These are phyloP conservation scores for Syngnathus rostellatus DNA, from an alignment of 2,797 vertebrate species.

Conservation along the genomic window DNA sequence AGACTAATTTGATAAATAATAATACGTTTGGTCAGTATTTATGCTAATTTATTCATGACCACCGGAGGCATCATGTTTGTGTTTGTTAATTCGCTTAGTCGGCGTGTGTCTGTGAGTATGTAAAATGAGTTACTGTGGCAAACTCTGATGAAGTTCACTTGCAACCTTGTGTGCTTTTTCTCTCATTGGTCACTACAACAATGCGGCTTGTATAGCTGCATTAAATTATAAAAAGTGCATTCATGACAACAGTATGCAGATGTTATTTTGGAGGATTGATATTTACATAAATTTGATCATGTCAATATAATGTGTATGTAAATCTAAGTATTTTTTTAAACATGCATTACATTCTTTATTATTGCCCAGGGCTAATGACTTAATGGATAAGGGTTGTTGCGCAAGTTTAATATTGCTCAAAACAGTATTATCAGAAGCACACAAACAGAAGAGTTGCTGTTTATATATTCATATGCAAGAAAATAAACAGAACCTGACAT, in stretches of 20 bases:
- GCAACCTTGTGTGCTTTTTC: background rate
- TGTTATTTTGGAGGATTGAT: background rate
- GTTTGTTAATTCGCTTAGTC: constrained; percentile 53
- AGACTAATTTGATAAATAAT: constrained; percentile 62
- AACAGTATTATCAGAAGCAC: constrained; percentile 4
- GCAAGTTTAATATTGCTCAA: constrained; percentile 16
- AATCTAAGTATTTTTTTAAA: constrained; percentile 25
- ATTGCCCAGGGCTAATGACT: constrained; percentile 33
- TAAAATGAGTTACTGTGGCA: constrained; percentile 32
- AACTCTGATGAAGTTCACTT: background rate
- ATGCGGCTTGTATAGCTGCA: constrained; percentile 9
- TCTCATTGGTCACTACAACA: constrained; percentile 1
- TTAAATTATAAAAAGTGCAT: background rate
- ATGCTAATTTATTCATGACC: constrained; percentile 63
- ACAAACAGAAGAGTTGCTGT: background rate
- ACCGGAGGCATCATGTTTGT: constrained; percentile 58
- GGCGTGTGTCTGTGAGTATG: constrained; percentile 6
- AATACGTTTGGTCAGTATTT: constrained; percentile 62
- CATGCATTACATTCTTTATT: constrained; percentile 20
- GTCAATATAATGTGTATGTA: constrained; percentile 33
- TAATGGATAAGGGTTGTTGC: constrained; percentile 32
- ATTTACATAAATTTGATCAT: constrained; percentile 33
- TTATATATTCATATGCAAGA: no score
- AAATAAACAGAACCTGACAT: no score
- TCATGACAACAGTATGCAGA: background rate